phyloP scores from a whole-genome alignment of 53 echinoderm and acorn worm species.

The Holothuria leucospilota region DNA sequence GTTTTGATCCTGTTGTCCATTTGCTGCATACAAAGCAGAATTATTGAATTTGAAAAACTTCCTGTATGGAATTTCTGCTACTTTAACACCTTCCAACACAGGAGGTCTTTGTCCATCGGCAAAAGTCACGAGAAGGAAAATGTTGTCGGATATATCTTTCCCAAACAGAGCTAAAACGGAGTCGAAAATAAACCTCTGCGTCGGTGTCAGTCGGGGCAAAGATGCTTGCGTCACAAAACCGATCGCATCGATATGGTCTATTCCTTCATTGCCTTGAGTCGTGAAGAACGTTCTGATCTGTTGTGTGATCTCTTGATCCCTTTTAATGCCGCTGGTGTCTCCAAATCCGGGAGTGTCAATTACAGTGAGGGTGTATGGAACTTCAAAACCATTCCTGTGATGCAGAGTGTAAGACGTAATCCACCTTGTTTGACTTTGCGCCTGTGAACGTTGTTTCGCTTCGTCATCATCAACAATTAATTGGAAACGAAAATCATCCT shows the following conservation, averaged over 20 bases:
- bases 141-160: conserved; percentile 72
- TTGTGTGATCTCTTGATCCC: conserved; percentile 71
- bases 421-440: conserved; percentile 62
- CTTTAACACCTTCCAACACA: conserved; percentile 59
- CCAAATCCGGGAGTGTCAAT: conserved; percentile 85
- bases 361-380: conserved; percentile 62
- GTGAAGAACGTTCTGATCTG: conserved; percentile 68
- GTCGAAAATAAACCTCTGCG: conserved; percentile 70
- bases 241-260: conserved; percentile 76
- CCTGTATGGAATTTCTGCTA: conserved; percentile 56
- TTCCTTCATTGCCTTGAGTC: conserved; percentile 35
- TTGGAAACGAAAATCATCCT: conserved; percentile 70
- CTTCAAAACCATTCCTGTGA: conserved; percentile 1
- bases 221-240: conserved; percentile 75
- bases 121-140: conserved; percentile 63
- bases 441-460: conserved; percentile 41
- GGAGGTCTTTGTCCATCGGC: conserved; percentile 62
- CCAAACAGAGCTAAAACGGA: conserved; percentile 69
- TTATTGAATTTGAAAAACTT: conserved; percentile 70
- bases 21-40: conserved; percentile 64
- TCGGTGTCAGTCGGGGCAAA: conserved; percentile 56
- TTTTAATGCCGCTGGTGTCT: conserved; percentile 69
- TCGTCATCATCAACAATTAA: conserved; percentile 52
- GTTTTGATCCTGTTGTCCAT: not conserved
- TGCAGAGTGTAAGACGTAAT: conserved; percentile 65